Conservation (phyloP, 2,888 invertebrate genomes). For the Megamerina dolium region DNA sequence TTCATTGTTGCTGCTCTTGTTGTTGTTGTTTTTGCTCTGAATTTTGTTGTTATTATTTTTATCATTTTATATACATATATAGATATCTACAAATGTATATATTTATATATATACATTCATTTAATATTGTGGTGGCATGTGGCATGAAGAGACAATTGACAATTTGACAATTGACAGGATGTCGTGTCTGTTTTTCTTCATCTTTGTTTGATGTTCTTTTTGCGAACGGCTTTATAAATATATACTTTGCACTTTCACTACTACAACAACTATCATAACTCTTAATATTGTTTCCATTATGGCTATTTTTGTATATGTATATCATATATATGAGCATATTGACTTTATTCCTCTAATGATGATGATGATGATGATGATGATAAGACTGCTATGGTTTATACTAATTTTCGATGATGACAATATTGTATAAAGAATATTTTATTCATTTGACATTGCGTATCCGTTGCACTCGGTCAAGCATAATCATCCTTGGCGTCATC, state of each 20-base stretch:
- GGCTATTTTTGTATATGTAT: too few species aligned
- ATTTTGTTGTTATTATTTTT: neutral
- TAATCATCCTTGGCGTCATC: too few species aligned
- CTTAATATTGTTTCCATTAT: neutral
- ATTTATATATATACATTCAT: neutral
- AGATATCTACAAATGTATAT: neutral
- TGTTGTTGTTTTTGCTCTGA: neutral
- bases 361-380: neutral
- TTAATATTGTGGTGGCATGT: too few species aligned
- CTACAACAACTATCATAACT: neutral
- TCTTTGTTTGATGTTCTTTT: neutral
- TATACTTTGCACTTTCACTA: neutral
- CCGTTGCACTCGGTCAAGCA: constrained; percentile 20
- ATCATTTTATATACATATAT: neutral
- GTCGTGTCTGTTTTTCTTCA: constrained; percentile 1
- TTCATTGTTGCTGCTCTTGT: neutral
- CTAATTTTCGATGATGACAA: too few species aligned
- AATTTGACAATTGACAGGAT: constrained; percentile 16
- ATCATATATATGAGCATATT: neutral
- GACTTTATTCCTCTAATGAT: neutral
- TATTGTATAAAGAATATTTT: constrained; percentile 16
- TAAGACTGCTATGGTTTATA: too few species aligned
- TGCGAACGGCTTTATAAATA: too few species aligned
- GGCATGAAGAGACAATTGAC: too few species aligned
- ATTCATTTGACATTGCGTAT: constrained; percentile 19